These are phyloP conservation scores for Drosophila chauvacae DNA, from an alignment of 1,140 invertebrate genomes.

Conservation along the genomic window DNA sequence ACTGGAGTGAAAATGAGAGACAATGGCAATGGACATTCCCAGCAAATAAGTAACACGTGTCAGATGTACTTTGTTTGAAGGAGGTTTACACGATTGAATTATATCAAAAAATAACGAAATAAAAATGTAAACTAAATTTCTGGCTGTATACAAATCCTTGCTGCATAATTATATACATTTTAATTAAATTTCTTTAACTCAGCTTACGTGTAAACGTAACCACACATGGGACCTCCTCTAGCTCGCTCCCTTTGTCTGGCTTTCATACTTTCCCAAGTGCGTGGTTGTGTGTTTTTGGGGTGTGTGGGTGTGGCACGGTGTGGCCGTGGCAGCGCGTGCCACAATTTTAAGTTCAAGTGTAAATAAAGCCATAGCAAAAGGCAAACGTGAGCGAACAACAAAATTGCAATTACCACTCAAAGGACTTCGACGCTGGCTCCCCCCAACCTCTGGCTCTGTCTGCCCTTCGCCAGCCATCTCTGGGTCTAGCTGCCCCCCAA, in stretches of 20 bases:
- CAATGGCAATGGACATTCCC: slow-evolving; percentile 10
- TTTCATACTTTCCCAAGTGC: background rate
- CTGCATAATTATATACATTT: background rate
- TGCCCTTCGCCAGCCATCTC: background rate
- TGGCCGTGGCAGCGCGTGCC: slow-evolving; percentile 38
- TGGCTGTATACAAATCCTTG: background rate
- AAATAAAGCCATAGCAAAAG: slow-evolving; percentile 65
- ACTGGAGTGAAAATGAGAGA: slow-evolving; percentile 20
- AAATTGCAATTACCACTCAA: slow-evolving; percentile 69
- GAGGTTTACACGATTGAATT: background rate
- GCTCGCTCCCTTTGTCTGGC: background rate
- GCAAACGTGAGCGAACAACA: slow-evolving; percentile 59
- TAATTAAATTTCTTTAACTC: background rate
- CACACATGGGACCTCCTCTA: background rate
- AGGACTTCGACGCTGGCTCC: slow-evolving; percentile 1
- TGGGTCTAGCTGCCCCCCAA: slow-evolving; percentile 8
- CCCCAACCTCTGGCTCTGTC: background rate
- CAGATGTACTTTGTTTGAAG: no score
- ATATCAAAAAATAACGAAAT: background rate
- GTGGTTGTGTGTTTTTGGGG: slow-evolving; percentile 1
- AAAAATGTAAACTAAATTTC: background rate
- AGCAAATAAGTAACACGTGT: slow-evolving; percentile 24
- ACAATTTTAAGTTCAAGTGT: slow-evolving; percentile 71
- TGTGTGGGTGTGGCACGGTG: slow-evolving; percentile 13
- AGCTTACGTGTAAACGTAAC: background rate